Percentiles rank a stretch among this genome's conserved stretches.
phyloP scores from a whole-genome alignment of 2,797 vertebrate species.

The Aeoliscus strigatus region DNA sequence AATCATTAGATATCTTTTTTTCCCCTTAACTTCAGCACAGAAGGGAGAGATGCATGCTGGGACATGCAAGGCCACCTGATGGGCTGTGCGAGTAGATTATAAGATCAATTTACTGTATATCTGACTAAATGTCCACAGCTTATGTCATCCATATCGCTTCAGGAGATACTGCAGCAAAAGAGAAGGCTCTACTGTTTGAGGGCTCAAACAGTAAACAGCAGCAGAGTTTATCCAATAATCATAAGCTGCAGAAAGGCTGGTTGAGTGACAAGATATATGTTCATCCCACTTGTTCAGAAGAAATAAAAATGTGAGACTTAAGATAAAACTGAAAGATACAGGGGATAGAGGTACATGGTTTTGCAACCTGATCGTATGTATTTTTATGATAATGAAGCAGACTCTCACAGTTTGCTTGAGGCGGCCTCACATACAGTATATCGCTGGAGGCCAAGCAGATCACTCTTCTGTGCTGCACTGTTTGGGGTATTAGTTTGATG shows the following conservation, averaged over 20 bases:
- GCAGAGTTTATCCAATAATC: conserved; percentile 3
- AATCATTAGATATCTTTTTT: too few relatives aligned
- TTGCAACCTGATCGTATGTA: conserved; percentile 7
- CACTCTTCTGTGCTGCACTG: conserved; percentile 16
- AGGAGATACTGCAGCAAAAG: too few relatives aligned
- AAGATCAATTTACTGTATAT: conserved; percentile 12
- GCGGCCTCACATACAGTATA: conserved; percentile 27
- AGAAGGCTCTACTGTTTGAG: too few relatives aligned
- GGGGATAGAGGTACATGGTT: not conserved
- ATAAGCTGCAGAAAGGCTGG: not conserved
- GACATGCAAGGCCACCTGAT: conserved; percentile 27
- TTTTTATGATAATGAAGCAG: conserved; percentile 23
- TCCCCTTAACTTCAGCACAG: too few relatives aligned
- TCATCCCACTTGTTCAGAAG: conserved; percentile 1
- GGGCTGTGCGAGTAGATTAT: conserved; percentile 11
- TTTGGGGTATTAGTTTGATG: conserved; percentile 28
- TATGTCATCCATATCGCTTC: not conserved
- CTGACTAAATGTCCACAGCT: conserved; percentile 9
- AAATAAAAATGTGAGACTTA: conserved; percentile 1
- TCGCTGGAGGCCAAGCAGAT: conserved; percentile 35
- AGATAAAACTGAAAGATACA: conserved; percentile 2
- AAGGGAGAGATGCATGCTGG: conserved; percentile 23
- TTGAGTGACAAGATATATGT: not conserved
- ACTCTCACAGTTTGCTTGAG: conserved; percentile 27
- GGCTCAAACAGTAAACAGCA: not conserved